Evolutionary conservation across 2,797 vertebrate species (phyloP), one percentile per base, ranked within the genome.

Genomic region (Urocyon cinereoargenteus): DNA sequence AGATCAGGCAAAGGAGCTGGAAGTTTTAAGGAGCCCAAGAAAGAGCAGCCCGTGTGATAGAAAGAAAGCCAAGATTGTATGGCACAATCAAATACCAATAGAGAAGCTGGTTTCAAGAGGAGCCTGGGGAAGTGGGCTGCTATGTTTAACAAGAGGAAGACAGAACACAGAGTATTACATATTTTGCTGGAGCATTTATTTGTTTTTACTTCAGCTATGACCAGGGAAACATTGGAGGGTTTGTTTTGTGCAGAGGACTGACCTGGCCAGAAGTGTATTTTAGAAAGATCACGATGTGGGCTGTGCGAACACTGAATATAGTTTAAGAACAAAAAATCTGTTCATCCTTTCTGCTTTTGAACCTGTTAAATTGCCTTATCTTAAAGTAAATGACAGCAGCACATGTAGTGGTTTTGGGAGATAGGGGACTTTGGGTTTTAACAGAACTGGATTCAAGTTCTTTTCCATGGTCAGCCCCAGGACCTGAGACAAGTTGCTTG

Each of bases 291-390:
- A 19, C 45, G 86, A 31, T 62, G 26, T 59, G 57, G 53, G 19
- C 40, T 49, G 2, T 64, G 31, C 57, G 57, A 91, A 87, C 12
- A n/a, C 1, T 81, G 28, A 62, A 21, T 83, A 89, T 34, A 75
- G 22, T 72, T 79, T 89, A 86, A 45, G 28, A 88, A 28, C 51
- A 57, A 49, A 49, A 96, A 70, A 40, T 73, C 28, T 91, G 79
- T 79, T 77, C 64, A 92, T 88, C 83, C 22, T 81, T 95, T 21
- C 55, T 94, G 81, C 49, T 64, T 18, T 97, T 64, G 79, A 87
- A n/a, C 21, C 78, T 91, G 7, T 88, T 95, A 49, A 88, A 28
- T 73, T 89, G 86, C 5, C 19, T 62, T 90, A 45, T 73, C 87
- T 49, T 95, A 64, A 97, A 96, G 3, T 6, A 31, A 78, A 36